A percentile compares a stretch with the other conserved stretches of the same genome.
Evolutionary conservation across 2,797 vertebrate species (phyloP).

Genomic region (Sebastes hubbsi): DNA sequence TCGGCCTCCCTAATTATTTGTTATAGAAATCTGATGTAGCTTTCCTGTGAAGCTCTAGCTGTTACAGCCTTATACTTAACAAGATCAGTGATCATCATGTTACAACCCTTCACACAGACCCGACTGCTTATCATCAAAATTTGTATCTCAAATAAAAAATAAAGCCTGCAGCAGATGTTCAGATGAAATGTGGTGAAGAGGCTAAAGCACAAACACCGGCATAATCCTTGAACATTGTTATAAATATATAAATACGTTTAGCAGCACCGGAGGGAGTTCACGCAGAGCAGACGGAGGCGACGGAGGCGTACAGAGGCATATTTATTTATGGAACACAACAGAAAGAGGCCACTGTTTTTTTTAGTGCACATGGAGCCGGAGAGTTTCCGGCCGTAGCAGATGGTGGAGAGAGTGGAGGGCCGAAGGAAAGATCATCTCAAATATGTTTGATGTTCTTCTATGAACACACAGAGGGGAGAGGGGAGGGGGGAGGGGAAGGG

Average conservation of each 20-base stretch:
- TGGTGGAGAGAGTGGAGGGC: neutral
- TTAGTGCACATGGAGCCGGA: neutral
- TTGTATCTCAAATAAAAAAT: neutral
- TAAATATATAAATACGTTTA: slow-evolving; percentile 8
- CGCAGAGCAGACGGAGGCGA: slow-evolving; percentile 33
- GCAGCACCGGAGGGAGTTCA: slow-evolving; percentile 23
- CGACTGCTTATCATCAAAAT: neutral
- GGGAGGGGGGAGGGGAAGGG: accelerated
- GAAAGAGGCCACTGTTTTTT: slow-evolving; percentile 13
- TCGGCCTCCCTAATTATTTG: neutral
- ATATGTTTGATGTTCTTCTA: neutral
- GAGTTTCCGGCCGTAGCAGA: neutral
- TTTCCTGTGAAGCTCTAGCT: neutral
- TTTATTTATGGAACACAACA: slow-evolving; percentile 34
- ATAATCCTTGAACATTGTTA: slow-evolving; percentile 2
- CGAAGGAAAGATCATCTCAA: neutral
- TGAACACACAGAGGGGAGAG: neutral
- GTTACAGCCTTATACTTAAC: neutral
- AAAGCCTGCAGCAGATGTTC: neutral
- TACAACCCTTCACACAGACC: neutral
- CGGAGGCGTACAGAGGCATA: slow-evolving; percentile 23
- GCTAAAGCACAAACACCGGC: neutral
- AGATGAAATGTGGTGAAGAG: neutral
- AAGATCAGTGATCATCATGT: neutral
- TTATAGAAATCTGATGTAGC: neutral